Percentiles rank a stretch among this genome's conserved stretches.
phyloP scores from a whole-genome alignment of 2,797 vertebrate genomes.

The Phyllotis vaccarum region DNA sequence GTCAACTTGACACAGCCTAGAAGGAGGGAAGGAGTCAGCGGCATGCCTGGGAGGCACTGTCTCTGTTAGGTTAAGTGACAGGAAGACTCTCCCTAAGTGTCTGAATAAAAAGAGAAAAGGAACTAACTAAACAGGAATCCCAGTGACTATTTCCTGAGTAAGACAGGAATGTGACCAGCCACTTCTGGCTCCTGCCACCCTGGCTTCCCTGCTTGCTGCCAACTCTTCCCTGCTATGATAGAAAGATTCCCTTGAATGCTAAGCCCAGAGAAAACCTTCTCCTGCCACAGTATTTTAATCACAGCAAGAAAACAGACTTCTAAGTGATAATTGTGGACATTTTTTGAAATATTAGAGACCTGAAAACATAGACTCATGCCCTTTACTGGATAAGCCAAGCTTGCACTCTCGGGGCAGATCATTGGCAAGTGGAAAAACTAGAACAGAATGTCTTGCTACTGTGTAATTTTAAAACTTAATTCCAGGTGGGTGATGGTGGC shows the following conservation, averaged over 20 bases:
- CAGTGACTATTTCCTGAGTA: not conserved
- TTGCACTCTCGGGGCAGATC: not conserved
- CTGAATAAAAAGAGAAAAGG: not conserved
- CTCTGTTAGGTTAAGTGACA: not conserved
- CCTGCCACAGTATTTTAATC: not conserved
- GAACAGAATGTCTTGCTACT: not conserved
- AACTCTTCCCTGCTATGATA: not conserved
- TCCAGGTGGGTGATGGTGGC: not conserved
- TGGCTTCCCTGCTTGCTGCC: not conserved
- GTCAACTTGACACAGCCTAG: not conserved
- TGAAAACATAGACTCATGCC: not conserved
- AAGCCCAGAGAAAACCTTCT: not conserved
- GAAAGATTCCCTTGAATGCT: not conserved
- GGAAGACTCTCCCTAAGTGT: not conserved
- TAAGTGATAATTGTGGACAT: not conserved
- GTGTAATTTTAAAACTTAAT: slow-evolving; percentile 34
- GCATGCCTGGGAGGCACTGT: not conserved
- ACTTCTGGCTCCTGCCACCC: not conserved
- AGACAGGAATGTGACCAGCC: not conserved
- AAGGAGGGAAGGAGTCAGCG: not conserved
- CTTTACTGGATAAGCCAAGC: not conserved
- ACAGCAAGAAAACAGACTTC: not conserved
- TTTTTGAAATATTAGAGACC: not conserved
- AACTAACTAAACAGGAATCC: not conserved
- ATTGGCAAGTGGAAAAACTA: not conserved